Conservation (phyloP, 2,888 invertebrate genomes). For the Melanotus villosus region DNA sequence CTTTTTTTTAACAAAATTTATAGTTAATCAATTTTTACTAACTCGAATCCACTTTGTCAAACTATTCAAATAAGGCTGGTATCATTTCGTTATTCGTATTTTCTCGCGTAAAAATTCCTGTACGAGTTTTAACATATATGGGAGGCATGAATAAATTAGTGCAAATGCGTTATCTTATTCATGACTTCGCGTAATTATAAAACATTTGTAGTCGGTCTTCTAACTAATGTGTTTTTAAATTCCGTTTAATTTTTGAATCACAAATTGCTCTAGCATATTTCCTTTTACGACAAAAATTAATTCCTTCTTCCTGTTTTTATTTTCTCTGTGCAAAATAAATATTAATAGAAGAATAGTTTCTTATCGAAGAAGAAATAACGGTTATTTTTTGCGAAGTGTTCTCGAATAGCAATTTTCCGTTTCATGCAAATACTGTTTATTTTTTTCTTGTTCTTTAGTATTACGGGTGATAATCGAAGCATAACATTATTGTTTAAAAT, state of each 20-base stretch:
- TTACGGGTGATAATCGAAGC: too few relatives aligned
- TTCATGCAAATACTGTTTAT: too few relatives aligned
- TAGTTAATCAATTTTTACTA: too few relatives aligned
- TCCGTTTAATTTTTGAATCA: slow-evolving; percentile 28
- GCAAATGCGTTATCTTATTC: slow-evolving; percentile 30
- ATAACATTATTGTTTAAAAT: too few relatives aligned
- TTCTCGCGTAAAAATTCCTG: slow-evolving; percentile 12
- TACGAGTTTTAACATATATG: neutral
- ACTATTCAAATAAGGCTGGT: slow-evolving; percentile 11
- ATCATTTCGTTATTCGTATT: slow-evolving; percentile 9
- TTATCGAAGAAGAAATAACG: too few relatives aligned
- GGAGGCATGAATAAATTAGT: slow-evolving; percentile 4
- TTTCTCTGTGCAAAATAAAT: neutral
- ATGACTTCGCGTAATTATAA: slow-evolving; percentile 37
- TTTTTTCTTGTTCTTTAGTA: too few relatives aligned
- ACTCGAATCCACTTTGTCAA: slow-evolving; percentile 3
- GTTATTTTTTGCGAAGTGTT: too few relatives aligned
- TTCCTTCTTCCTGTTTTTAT: slow-evolving; percentile 3
- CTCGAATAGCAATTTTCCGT: too few relatives aligned
- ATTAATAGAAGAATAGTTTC: too few relatives aligned
- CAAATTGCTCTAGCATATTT: slow-evolving; percentile 12
- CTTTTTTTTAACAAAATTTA: too few relatives aligned
- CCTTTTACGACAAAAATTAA: slow-evolving; percentile 14
- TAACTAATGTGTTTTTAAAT: slow-evolving; percentile 38
- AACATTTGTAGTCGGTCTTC: slow-evolving; percentile 36